phyloP scores from a whole-genome alignment of 2,888 invertebrate species.

The Lamellibrachia satsuma region DNA sequence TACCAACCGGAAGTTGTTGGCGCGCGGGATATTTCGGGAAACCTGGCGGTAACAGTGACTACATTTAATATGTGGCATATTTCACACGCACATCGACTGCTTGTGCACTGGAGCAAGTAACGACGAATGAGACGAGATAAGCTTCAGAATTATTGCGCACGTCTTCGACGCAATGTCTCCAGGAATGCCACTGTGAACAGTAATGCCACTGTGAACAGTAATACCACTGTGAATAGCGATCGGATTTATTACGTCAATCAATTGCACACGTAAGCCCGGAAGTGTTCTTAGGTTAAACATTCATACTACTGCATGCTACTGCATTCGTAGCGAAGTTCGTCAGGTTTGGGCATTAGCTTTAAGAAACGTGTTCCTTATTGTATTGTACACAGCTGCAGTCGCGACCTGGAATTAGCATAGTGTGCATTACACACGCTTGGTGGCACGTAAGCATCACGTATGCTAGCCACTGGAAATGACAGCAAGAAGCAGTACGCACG shows the following conservation, averaged over 20 bases:
- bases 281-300: background rate
- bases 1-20: background rate
- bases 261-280: background rate
- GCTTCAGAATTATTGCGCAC: background rate
- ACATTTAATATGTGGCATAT: background rate
- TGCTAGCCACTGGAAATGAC: background rate
- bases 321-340: background rate
- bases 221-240: background rate
- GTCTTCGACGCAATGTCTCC: background rate
- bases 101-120: background rate
- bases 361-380: background rate
- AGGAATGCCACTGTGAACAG: background rate
- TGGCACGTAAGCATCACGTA: background rate
- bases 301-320: background rate
- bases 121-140: background rate
- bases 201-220: background rate
- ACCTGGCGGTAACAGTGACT: background rate
- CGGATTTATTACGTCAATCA: background rate
- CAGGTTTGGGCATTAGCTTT: background rate
- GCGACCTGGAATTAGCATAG: background rate
- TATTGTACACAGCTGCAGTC: background rate
- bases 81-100: background rate
- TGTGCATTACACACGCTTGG: background rate
- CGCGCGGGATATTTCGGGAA: background rate
- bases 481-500: background rate